Base-by-base conservation (phyloP, 2,113 vertebrate species). In the Sceloporus tristichus region DNA sequence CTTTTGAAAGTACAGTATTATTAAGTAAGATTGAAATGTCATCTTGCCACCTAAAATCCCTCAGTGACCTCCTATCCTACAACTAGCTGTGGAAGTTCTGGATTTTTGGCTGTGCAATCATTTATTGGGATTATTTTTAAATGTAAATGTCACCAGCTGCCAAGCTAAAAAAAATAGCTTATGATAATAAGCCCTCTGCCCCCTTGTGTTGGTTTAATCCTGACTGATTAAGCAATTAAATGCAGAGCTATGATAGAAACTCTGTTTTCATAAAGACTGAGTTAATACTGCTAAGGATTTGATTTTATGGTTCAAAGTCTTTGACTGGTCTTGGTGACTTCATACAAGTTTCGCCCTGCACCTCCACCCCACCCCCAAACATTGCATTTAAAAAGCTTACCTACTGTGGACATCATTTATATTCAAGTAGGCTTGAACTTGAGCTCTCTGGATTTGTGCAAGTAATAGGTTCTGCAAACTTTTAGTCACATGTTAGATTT, bases 161-260 rank as follows among this genome's bases (percentile, higher is more conserved):
- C 14, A 88, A 87, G 13, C 13, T 62, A 18, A 18, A 86, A 16
- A 87, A 27, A 87, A 91, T 92, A 92, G 59, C 19, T 23, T 90
- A 42, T 3, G 62, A 29, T 84, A 77, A 78, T 77, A 21, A 88
- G 23, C 13, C 86, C 40, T 13, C n/a, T 11, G 73, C 48, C 87
- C 38, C 53, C 68, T 29, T 29, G 25, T 87, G 56, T 88, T 9
- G 87, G 23, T 54, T 66, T 88, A 87, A 82, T 4, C 48, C 40
- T 93, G 85, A 84, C 86, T 76, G 86, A 86, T 42, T 80, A 23
- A 14, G 34, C 80, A 89, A n/a, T 88, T 85, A 89, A 54, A 85
- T 88, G 27, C 59, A 89, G 56, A 82, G n/a, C 65, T 56, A 13
- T 62, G 80, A 21, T 27, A 59, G 40, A 79, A 82, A 91, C n/a